phyloP scores from a whole-genome alignment of 1,140 invertebrate genomes.

The Druon quercuslanigerum region DNA sequence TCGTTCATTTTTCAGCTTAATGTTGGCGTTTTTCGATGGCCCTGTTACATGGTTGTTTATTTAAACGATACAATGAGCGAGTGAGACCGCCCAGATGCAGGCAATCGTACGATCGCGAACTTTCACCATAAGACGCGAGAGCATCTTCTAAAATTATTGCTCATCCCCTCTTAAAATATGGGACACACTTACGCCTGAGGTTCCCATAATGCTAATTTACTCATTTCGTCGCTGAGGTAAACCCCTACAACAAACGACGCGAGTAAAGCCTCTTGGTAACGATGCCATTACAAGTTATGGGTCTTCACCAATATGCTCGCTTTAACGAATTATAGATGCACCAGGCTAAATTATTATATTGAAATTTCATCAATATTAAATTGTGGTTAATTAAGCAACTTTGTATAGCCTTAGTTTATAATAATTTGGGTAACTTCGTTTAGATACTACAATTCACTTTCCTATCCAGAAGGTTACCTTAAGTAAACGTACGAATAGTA shows the following conservation, averaged over 20 bases:
- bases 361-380: neutral
- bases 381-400: too few relatives aligned
- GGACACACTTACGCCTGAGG: constrained; percentile 10
- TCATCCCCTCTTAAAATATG: constrained; percentile 8
- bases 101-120: constrained; percentile 8
- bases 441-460: too few relatives aligned
- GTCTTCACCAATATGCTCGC: neutral
- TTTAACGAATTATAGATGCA: neutral
- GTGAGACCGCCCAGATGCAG: constrained; percentile 11
- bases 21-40: neutral
- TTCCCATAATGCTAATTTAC: neutral
- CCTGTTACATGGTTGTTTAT: constrained; percentile 19
- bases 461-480: too few relatives aligned
- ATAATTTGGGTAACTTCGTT: too few relatives aligned
- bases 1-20: constrained; percentile 5
- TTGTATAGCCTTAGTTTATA: too few relatives aligned
- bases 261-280: neutral
- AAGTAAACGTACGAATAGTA: too few relatives aligned
- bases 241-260: neutral
- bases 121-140: constrained; percentile 23
- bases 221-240: neutral
- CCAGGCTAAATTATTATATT: neutral
- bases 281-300: neutral
- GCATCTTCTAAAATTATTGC: constrained; percentile 24
- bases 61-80: constrained; percentile 18